Conservation (phyloP, 2,113 vertebrate species). For the Phyllostomus discolor region DNA sequence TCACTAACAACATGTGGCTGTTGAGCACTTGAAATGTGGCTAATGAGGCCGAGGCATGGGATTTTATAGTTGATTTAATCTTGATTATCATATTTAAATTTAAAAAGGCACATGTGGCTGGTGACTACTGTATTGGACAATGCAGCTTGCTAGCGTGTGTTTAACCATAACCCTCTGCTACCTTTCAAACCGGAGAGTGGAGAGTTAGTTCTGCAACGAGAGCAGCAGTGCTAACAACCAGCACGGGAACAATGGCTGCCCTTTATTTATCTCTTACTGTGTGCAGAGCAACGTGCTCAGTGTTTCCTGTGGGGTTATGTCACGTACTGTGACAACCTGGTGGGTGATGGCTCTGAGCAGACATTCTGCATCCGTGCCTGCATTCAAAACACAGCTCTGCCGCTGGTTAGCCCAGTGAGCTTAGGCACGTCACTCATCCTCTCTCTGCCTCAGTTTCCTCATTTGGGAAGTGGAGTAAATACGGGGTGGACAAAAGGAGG, state of each 20-base stretch:
- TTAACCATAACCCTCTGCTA: not conserved
- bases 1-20: not conserved
- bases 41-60: not conserved
- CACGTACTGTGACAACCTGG: not conserved
- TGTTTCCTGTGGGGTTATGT: not conserved
- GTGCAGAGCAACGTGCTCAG: not conserved
- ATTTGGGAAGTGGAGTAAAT: no score
- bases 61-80: not conserved
- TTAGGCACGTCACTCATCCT: not conserved
- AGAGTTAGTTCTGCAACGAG: not conserved
- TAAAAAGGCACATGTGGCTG: not conserved
- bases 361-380: not conserved
- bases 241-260: accelerated
- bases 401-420: not conserved
- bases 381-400: not conserved
- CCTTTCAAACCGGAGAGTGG: not conserved
- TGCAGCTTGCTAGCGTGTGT: not conserved
- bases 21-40: not conserved
- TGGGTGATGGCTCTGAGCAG: not conserved
- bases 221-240: not conserved
- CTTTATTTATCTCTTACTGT: not conserved
- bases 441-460: not conserved
- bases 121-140: not conserved
- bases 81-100: not conserved
- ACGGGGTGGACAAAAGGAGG: no score